A percentile compares a stretch with the other conserved stretches of the same genome.
These are phyloP conservation scores for Ectropis crepuscularia DNA, from an alignment of 2,888 invertebrate species.

Conservation along the genomic window DNA sequence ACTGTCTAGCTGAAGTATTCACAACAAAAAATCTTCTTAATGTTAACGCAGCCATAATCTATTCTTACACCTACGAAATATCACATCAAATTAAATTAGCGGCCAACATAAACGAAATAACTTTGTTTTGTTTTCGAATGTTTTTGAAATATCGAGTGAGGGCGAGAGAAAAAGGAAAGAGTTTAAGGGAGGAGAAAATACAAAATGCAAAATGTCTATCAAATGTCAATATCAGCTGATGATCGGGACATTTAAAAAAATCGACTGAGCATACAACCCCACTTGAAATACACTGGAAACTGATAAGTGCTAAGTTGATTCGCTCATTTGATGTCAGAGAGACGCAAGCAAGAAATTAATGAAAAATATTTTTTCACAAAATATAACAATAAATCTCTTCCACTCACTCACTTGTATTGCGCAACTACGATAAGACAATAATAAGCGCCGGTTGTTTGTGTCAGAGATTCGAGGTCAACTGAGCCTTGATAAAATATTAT, in stretches of 20 bases:
- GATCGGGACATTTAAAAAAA: too few species aligned
- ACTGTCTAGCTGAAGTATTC: constrained; percentile 46
- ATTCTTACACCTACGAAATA: constrained; percentile 24
- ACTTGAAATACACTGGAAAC: neutral
- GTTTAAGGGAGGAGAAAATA: too few species aligned
- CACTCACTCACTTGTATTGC: constrained; percentile 42
- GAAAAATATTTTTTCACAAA: constrained; percentile 1
- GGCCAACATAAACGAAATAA: too few species aligned
- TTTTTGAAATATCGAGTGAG: too few species aligned
- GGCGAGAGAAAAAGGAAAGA: too few species aligned
- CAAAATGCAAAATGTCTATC: neutral
- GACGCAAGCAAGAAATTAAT: neutral
- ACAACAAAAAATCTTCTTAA: constrained; percentile 50
- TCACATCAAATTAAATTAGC: too few species aligned
- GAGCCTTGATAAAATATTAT: constrained; percentile 28
- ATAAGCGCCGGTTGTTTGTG: constrained; percentile 51
- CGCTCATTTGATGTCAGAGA: neutral
- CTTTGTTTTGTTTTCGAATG: too few species aligned
- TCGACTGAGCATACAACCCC: too few species aligned
- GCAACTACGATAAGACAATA: constrained; percentile 53
- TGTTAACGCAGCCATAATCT: constrained; percentile 48
- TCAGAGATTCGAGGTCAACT: constrained; percentile 58
- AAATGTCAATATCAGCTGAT: constrained; percentile 5
- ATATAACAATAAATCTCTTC: constrained; percentile 2
- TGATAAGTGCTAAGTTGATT: neutral